A percentile compares a stretch with the other conserved stretches of the same genome.
Evolutionary conservation across 2,888 invertebrate genomes (phyloP).

Genomic region (Cybosia mesomella): DNA sequence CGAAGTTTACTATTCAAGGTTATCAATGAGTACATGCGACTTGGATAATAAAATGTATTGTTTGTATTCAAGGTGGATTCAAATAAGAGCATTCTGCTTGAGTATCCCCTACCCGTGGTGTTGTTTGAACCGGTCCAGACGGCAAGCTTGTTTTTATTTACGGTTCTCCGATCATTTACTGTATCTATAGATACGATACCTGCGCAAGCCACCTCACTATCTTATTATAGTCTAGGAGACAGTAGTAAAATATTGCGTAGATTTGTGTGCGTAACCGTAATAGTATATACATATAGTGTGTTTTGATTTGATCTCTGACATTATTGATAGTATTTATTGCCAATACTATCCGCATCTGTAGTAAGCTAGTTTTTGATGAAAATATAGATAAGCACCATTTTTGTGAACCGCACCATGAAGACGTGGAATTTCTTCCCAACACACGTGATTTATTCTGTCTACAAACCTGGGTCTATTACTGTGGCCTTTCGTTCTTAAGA

Average conservation of each 20-base stretch:
- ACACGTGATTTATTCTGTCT: too few species aligned
- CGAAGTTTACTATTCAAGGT: background rate
- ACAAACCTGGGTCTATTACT: too few species aligned
- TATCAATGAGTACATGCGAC: background rate
- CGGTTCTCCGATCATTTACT: slow-evolving; percentile 78
- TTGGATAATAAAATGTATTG: background rate
- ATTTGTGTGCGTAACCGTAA: too few species aligned
- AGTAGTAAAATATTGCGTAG: slow-evolving; percentile 6
- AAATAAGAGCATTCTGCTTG: slow-evolving; percentile 12
- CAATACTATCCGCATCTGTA: too few species aligned
- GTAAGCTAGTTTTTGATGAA: too few species aligned
- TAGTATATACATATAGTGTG: too few species aligned
- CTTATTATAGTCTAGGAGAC: slow-evolving; percentile 68
- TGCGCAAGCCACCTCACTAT: slow-evolving; percentile 69
- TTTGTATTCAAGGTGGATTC: background rate
- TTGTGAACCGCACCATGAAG: too few species aligned
- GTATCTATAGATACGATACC: slow-evolving; percentile 55
- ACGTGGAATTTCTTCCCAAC: too few species aligned
- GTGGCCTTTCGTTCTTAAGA: too few species aligned
- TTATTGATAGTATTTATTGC: too few species aligned
- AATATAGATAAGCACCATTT: too few species aligned
- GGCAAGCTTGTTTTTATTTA: slow-evolving; percentile 77
- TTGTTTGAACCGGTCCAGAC: slow-evolving; percentile 35
- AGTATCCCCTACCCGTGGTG: slow-evolving; percentile 4
- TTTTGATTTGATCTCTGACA: too few species aligned